phyloP scores from a whole-genome alignment of 1,140 invertebrate genomes.

The Atta colombica region DNA sequence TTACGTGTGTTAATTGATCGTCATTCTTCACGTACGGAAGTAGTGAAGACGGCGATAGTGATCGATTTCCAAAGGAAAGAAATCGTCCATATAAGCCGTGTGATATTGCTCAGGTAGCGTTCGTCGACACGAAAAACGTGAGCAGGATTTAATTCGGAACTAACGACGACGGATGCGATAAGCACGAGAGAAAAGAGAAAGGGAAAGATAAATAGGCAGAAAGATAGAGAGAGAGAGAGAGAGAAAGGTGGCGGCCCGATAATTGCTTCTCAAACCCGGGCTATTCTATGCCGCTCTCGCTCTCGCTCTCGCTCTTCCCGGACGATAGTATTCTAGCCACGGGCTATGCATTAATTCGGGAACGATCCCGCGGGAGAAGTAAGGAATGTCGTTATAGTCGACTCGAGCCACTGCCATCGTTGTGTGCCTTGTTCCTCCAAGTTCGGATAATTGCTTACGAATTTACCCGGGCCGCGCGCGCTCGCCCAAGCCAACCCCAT shows the following conservation, averaged over 20 bases:
- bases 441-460: conserved; percentile 77
- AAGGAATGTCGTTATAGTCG: conserved; percentile 75
- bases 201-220: conserved; percentile 9
- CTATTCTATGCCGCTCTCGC: conserved; percentile 5
- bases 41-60: neutral
- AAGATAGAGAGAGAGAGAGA: neutral
- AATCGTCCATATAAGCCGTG: neutral
- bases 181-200: conserved; percentile 34
- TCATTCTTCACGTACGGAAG: neutral
- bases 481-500: conserved; percentile 27
- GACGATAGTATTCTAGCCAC: conserved; percentile 69
- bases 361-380: conserved; percentile 76
- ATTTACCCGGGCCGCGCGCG: conserved; percentile 30
- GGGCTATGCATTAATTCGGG: conserved; percentile 77
- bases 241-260: conserved; percentile 61
- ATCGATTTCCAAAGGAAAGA: conserved; percentile 9
- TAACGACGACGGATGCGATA: conserved; percentile 61
- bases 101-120: neutral
- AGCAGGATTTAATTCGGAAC: conserved; percentile 65
- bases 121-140: conserved; percentile 46
- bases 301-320: neutral
- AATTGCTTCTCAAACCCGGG: conserved; percentile 75
- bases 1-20: neutral
- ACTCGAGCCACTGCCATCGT: conserved; percentile 60
- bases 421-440: conserved; percentile 37